phyloP scores from a whole-genome alignment of 2,888 invertebrate species.

The Drosophila seclusa region DNA sequence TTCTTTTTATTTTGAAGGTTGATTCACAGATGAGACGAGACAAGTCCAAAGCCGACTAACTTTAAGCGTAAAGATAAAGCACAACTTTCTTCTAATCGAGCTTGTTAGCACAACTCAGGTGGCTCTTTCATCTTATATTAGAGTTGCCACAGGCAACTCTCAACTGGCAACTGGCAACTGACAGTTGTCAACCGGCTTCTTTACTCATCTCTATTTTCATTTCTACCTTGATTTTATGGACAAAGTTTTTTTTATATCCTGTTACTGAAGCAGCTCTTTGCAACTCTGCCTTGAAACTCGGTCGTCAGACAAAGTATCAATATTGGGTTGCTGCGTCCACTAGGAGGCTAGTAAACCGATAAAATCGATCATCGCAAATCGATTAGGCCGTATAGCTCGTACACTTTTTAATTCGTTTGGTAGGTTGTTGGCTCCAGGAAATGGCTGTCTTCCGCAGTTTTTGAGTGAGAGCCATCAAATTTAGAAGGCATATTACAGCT shows the following conservation, averaged over 20 bases:
- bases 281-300: no score
- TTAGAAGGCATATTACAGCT: background rate
- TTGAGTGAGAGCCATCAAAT: background rate
- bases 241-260: background rate
- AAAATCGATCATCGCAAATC: background rate
- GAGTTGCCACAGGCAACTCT: slow-evolving; percentile 9
- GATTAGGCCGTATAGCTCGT: background rate
- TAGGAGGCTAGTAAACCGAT: background rate
- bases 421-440: background rate
- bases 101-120: slow-evolving; percentile 43
- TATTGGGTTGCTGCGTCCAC: no score
- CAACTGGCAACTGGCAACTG: slow-evolving; percentile 2
- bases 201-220: slow-evolving; percentile 8
- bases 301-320: no score
- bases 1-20: slow-evolving; percentile 18
- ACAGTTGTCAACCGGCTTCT: slow-evolving; percentile 12
- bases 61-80: slow-evolving; percentile 49
- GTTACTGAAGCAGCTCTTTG: background rate
- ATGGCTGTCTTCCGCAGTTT: background rate
- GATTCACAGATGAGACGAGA: slow-evolving; percentile 20
- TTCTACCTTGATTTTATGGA: slow-evolving; percentile 1
- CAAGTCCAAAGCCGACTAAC: slow-evolving; percentile 5
- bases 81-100: slow-evolving; percentile 56
- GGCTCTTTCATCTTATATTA: background rate
- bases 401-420: background rate